These are phyloP conservation scores for Trogon melanurus DNA, from an alignment of 2,113 vertebrate species.

Conservation along the genomic window DNA sequence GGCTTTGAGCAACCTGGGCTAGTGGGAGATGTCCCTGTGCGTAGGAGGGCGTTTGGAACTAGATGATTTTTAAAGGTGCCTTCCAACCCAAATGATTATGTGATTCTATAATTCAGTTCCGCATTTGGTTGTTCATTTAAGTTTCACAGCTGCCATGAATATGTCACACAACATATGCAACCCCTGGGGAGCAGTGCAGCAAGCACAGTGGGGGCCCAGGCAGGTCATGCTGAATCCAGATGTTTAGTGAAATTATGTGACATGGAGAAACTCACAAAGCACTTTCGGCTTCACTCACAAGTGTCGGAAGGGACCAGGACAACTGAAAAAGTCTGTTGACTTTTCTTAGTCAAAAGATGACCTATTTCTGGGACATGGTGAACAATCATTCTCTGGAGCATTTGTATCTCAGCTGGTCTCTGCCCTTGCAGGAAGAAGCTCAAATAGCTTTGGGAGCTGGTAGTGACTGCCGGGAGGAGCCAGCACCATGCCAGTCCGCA, in stretches of 20 bases:
- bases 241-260: not conserved
- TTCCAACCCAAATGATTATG: too few species aligned
- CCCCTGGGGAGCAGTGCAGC: accelerated
- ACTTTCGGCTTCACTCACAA: not conserved
- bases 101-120: not conserved
- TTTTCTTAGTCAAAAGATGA: not conserved
- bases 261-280: not conserved
- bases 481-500: not conserved
- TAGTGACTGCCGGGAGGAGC: not conserved
- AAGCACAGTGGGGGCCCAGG: not conserved
- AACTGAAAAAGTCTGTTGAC: not conserved
- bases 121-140: not conserved
- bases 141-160: too few species aligned
- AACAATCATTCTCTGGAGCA: not conserved
- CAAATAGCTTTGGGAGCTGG: not conserved
- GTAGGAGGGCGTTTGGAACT: too few species aligned
- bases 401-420: not conserved
- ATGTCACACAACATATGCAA: not conserved
- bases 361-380: not conserved
- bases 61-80: too few species aligned
- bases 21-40: too few species aligned
- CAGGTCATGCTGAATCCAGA: not conserved
- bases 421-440: not conserved
- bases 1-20: too few species aligned
- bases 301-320: not conserved